Evolutionary conservation across 2,888 invertebrate species (phyloP).

Genomic region (Hirtodrosophila duncani): DNA sequence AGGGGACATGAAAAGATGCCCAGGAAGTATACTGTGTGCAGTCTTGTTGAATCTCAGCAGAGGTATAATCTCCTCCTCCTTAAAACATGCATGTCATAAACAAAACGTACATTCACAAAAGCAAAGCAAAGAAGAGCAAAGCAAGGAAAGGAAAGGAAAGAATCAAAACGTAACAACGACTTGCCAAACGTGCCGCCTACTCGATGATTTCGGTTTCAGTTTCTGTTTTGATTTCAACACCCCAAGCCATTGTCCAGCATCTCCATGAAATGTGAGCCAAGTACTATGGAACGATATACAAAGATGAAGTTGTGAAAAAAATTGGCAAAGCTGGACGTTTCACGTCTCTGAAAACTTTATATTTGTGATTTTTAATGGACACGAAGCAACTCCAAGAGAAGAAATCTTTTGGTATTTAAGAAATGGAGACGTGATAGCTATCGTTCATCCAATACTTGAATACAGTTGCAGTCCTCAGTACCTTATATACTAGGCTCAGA

Average conservation of each 20-base stretch:
- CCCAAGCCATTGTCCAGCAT: constrained; percentile 3
- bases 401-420: no score
- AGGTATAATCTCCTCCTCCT: constrained; percentile 56
- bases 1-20: constrained; percentile 1
- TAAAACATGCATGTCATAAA: constrained; percentile 60
- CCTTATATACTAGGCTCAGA: no score
- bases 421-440: no score
- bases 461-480: no score
- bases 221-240: constrained; percentile 9
- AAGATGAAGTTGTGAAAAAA: no score
- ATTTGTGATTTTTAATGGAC: no score
- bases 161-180: neutral
- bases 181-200: constrained; percentile 45
- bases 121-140: constrained; percentile 4
- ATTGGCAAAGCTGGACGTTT: no score
- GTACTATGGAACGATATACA: no score
- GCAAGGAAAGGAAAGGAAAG: neutral
- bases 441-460: no score
- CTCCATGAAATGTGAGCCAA: constrained; percentile 19
- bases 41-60: constrained; percentile 23
- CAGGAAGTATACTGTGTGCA: neutral
- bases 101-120: constrained; percentile 34
- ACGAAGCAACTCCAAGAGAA: no score
- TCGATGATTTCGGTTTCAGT: constrained; percentile 16
- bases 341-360: no score